Evolutionary conservation across 2,888 invertebrate genomes (phyloP).

Genomic region (Pandemis corylana): DNA sequence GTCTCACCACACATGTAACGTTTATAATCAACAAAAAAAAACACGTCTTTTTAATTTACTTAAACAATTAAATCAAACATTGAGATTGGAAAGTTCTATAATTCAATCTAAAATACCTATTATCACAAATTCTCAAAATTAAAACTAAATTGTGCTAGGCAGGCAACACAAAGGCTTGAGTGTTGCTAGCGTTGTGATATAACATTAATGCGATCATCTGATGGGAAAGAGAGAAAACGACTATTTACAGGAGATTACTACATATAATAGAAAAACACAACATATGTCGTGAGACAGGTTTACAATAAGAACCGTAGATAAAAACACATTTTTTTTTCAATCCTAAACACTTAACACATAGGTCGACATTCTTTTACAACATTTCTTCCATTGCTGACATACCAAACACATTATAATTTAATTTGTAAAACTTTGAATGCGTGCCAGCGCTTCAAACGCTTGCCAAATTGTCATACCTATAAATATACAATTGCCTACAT

Average conservation of each 20-base stretch:
- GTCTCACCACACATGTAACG: conserved; percentile 85
- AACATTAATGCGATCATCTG: conserved; percentile 65
- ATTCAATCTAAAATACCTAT: conserved; percentile 75
- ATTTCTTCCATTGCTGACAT: conserved; percentile 33
- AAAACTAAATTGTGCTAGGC: conserved; percentile 78
- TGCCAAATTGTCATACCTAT: conserved; percentile 61
- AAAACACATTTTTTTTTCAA: conserved; percentile 13
- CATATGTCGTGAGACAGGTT: conserved; percentile 84
- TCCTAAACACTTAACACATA: conserved; percentile 31
- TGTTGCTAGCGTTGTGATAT: conserved; percentile 61
- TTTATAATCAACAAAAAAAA: conserved; percentile 57
- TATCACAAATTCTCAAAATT: conserved; percentile 78
- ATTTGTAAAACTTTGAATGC: conserved; percentile 30
- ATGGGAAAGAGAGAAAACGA: conserved; percentile 75
- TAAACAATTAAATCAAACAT: conserved; percentile 52
- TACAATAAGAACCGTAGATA: conserved; percentile 51
- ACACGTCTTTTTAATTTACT: conserved; percentile 66
- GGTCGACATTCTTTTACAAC: conserved; percentile 28
- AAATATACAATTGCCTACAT: conserved; percentile 48
- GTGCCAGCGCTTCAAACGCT: conserved; percentile 36
- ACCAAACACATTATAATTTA: conserved; percentile 20
- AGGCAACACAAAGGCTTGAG: conserved; percentile 56
- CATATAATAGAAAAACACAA: conserved; percentile 66
- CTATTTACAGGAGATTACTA: conserved; percentile 66
- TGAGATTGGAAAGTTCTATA: conserved; percentile 56